Evolutionary conservation across 2,888 invertebrate species (phyloP).

Genomic region (Strigamia transsilvanica): DNA sequence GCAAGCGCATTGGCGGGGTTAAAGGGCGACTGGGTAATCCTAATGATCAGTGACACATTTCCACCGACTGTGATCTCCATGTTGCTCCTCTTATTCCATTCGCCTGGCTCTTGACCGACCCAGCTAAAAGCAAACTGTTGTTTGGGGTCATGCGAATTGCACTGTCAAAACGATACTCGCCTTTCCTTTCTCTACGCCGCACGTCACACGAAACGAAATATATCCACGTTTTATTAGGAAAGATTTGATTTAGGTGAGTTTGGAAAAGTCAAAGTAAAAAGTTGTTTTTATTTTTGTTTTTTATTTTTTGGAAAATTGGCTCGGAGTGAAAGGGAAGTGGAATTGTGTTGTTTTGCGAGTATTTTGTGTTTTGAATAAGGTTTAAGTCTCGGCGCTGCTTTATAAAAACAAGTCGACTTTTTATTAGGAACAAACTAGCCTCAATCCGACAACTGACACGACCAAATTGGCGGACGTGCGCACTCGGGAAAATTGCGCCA

Average conservation of each 20-base stretch:
- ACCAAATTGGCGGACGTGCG: conserved; percentile 30
- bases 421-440: conserved; percentile 34
- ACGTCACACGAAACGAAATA: background rate
- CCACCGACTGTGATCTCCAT: background rate
- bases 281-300: background rate
- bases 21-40: background rate
- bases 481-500: conserved; percentile 28
- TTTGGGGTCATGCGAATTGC: conserved; percentile 24
- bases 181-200: background rate
- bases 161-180: background rate
- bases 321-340: background rate
- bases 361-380: background rate
- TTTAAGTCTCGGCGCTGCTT: background rate
- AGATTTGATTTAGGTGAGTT: background rate
- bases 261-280: background rate
- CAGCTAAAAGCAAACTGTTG: conserved; percentile 38
- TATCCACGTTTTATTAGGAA: background rate
- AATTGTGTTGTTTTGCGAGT: no score
- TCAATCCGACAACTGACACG: conserved; percentile 38
- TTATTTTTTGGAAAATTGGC: no score
- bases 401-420: background rate
- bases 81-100: conserved; percentile 24
- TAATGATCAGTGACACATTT: conserved; percentile 34
- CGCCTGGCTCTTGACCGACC: conserved; percentile 24
- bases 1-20: conserved; percentile 11